Base-by-base conservation (phyloP, 2,888 invertebrate species). In the Gymnosoma rotundatum region DNA sequence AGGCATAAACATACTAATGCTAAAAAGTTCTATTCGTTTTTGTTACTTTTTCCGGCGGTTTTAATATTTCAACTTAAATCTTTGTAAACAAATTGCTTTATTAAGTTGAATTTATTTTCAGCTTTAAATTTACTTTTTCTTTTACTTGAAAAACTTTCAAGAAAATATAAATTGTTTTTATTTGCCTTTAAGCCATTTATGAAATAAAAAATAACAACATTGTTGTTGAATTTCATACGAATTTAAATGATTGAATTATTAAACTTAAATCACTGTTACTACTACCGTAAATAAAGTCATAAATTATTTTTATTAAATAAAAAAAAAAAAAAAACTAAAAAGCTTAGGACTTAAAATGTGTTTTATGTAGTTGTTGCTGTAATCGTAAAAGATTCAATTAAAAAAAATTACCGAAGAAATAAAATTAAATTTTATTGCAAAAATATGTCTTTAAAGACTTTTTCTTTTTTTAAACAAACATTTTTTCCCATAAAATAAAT, bases 211-310 rank as follows among this genome's bases (percentile, higher is more conserved):
- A 25, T n/a, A 64, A 42, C 6, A 42, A 50, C 50, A 18, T 14
- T 52, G 14, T 60, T 56, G 21, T 66, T 54, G n/a, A 48, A 48
- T 78, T 78, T 66, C 42, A 45, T 16, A 25, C 6, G 50, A 64
- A 64, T 38, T 50, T 25, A 4, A 25, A 25, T 78, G 32, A 72
- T 58, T 72, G 48, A 79, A 52, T 73, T 66, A 80, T 80, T 60
- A 67, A 80, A 60, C 9, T 32, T 42, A 66, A 79, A 74, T 64
- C 8, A 8, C 3, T 32, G 16, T 80, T 73, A 58, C 66, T 79
- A 79, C 72, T 72, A 73, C 58, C 58, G 66, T 36, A 66, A 25
- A 20, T 66, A 42, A 66, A 79, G 21, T 60, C 42, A 73, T 79
- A 79, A 64, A 58, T 72, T 21, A 76, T 45, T 3, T 60, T 61